These are phyloP conservation scores for Hypomecis atomaria DNA, from an alignment of 2,888 invertebrate genomes.

Conservation along the genomic window DNA sequence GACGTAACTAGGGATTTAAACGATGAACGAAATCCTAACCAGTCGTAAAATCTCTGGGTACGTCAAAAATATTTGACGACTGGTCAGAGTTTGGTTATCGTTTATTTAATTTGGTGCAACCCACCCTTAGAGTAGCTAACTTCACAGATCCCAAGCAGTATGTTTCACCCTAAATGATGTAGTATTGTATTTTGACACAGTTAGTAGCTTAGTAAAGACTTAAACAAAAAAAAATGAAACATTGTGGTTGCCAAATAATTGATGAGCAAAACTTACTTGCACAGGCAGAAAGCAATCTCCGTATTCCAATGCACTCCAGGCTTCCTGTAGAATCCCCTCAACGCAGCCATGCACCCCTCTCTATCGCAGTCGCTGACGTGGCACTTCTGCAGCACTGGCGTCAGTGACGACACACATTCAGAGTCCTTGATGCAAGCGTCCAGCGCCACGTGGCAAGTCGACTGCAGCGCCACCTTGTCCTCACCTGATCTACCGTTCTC, in stretches of 20 bases:
- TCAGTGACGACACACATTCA: constrained; percentile 90
- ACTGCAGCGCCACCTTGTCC: constrained; percentile 87
- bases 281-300: constrained; percentile 96
- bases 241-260: not conserved
- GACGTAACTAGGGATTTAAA: too few relatives aligned
- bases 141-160: too few relatives aligned
- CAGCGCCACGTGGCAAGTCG: constrained; percentile 94
- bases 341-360: constrained; percentile 94
- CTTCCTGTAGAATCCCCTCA: constrained; percentile 93
- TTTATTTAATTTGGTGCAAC: too few relatives aligned
- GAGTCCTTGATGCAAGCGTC: constrained; percentile 92
- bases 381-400: constrained; percentile 94
- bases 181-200: too few relatives aligned
- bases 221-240: too few relatives aligned
- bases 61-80: too few relatives aligned
- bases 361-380: constrained; percentile 89
- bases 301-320: constrained; percentile 92
- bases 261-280: constrained; percentile 90
- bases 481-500: constrained; percentile 83
- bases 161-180: too few relatives aligned
- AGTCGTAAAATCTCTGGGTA: too few relatives aligned
- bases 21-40: too few relatives aligned
- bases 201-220: too few relatives aligned
- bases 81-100: too few relatives aligned
- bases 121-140: too few relatives aligned